Conservation (phyloP, 2,888 invertebrate genomes). For the Steinernema hermaphroditum region DNA sequence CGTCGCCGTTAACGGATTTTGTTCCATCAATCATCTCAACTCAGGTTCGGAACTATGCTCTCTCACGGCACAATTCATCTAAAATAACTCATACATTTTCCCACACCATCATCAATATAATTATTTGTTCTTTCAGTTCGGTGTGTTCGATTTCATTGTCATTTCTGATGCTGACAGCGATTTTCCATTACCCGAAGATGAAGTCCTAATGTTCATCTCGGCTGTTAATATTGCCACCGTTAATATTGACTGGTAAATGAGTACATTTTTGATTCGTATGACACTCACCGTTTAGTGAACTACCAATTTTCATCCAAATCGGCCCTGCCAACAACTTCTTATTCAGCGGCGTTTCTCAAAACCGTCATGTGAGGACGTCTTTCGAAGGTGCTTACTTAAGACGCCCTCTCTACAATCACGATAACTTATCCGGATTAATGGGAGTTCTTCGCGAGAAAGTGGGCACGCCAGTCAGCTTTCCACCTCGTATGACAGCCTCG, state of each 20-base stretch:
- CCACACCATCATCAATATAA: too few relatives aligned
- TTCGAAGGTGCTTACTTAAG: slow-evolving; percentile 85
- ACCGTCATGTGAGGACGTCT: slow-evolving; percentile 78
- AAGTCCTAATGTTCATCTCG: slow-evolving; percentile 40
- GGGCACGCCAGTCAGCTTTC: slow-evolving; percentile 67
- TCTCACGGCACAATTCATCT: too few relatives aligned
- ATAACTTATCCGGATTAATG: slow-evolving; percentile 78
- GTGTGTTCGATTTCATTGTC: slow-evolving; percentile 47
- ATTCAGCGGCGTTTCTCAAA: slow-evolving; percentile 80
- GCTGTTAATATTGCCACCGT: slow-evolving; percentile 38
- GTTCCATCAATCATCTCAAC: slow-evolving; percentile 1
- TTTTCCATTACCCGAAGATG: slow-evolving; percentile 37
- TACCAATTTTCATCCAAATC: slow-evolving; percentile 86
- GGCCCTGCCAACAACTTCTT: slow-evolving; percentile 79
- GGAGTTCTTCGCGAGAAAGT: slow-evolving; percentile 85
- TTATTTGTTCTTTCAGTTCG: slow-evolving; percentile 50
- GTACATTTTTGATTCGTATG: neutral
- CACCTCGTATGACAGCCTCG: neutral
- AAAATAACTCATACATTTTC: too few relatives aligned
- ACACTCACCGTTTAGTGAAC: slow-evolving; percentile 71
- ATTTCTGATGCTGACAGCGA: slow-evolving; percentile 39
- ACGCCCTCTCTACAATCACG: slow-evolving; percentile 77
- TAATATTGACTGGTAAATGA: slow-evolving; percentile 38
- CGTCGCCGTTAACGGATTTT: neutral
- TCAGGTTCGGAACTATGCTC: slow-evolving; percentile 2